Evolutionary conservation across 1,140 invertebrate genomes (phyloP).

Genomic region (Teleopsis dalmanni): DNA sequence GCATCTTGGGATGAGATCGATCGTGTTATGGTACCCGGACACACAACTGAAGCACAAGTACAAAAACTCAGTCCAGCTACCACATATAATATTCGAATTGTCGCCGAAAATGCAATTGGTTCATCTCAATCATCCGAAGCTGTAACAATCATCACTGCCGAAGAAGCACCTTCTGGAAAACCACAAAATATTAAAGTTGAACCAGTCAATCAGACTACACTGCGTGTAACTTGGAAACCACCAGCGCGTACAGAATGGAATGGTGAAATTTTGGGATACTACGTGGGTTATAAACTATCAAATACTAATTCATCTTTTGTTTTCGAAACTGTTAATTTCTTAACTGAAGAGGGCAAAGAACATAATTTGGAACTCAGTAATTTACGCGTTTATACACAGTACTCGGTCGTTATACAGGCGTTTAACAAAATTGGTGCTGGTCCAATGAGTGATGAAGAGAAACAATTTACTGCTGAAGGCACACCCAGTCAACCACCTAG

Average conservation of each 20-base stretch:
- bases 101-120: slow-evolving; percentile 92
- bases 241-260: slow-evolving; percentile 85
- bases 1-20: slow-evolving; percentile 80
- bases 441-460: slow-evolving; percentile 80
- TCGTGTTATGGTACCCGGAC: slow-evolving; percentile 74
- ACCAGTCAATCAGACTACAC: slow-evolving; percentile 82
- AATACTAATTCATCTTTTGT: slow-evolving; percentile 84
- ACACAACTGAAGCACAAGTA: slow-evolving; percentile 79
- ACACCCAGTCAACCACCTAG: slow-evolving; percentile 89
- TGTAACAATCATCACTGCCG: slow-evolving; percentile 87
- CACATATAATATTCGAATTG: slow-evolving; percentile 84
- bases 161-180: slow-evolving; percentile 84
- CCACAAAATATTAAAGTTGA: slow-evolving; percentile 79
- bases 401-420: slow-evolving; percentile 88
- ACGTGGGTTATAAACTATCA: slow-evolving; percentile 75
- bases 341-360: slow-evolving; percentile 83
- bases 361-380: slow-evolving; percentile 76
- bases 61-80: slow-evolving; percentile 84
- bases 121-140: slow-evolving; percentile 83
- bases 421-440: slow-evolving; percentile 92
- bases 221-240: slow-evolving; percentile 91
- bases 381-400: slow-evolving; percentile 87
- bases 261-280: slow-evolving; percentile 84
- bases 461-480: slow-evolving; percentile 85
- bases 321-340: slow-evolving; percentile 88